These are phyloP conservation scores for Meriones psammophilus DNA, from an alignment of 2,797 vertebrate species.

Conservation along the genomic window DNA sequence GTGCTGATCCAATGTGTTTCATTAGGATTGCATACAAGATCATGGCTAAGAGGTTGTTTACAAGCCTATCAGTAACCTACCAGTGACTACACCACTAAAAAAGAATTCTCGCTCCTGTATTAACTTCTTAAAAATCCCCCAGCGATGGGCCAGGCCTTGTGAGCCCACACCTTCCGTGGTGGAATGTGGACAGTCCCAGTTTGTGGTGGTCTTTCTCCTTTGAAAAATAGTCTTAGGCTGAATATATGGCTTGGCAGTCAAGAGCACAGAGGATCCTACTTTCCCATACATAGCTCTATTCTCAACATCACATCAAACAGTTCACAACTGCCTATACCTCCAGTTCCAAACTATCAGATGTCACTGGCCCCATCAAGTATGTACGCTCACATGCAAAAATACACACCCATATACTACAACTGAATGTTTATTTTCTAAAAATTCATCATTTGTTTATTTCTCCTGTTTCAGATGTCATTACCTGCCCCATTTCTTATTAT, in stretches of 20 bases:
- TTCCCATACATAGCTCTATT: background rate
- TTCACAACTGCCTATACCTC: background rate
- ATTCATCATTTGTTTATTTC: background rate
- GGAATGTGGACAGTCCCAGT: background rate
- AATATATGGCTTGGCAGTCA: background rate
- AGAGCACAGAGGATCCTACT: background rate
- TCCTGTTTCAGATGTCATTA: background rate
- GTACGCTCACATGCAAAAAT: background rate
- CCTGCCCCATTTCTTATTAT: background rate
- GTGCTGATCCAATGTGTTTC: background rate
- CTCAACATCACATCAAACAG: background rate
- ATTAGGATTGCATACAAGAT: background rate
- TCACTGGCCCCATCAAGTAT: background rate
- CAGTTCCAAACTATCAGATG: too few species aligned
- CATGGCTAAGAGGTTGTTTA: background rate
- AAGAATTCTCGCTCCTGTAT: background rate
- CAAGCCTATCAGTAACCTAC: background rate
- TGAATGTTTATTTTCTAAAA: constrained; percentile 2
- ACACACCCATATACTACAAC: background rate
- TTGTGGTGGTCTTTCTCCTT: background rate
- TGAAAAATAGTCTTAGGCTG: background rate
- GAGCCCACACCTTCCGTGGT: background rate
- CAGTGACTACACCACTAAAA: background rate
- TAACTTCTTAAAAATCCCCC: background rate
- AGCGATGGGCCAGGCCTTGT: too few species aligned